Evolutionary conservation across 2,113 vertebrate genomes (phyloP).

Genomic region (Dunckerocampus dactyliophorus): DNA sequence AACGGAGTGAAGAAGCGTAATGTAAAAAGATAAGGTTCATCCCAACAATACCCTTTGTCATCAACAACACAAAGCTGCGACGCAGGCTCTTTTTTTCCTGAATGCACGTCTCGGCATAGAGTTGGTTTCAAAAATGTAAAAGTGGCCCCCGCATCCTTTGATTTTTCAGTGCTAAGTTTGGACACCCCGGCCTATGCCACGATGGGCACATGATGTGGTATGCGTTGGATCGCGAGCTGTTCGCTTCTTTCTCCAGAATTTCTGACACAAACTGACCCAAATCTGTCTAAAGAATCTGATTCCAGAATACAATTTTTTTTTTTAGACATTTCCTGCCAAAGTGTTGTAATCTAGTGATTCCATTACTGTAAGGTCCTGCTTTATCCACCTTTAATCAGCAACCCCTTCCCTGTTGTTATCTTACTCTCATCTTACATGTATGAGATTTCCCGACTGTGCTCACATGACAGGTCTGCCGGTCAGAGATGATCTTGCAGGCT

Average conservation of each 20-base stretch:
- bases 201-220: too few species aligned
- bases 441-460: slow-evolving; percentile 46
- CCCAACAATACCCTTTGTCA: too few species aligned
- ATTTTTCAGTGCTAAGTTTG: too few species aligned
- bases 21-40: too few species aligned
- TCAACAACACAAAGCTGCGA: too few species aligned
- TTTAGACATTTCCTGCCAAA: neutral
- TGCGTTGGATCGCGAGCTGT: neutral
- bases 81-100: too few species aligned
- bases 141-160: too few species aligned
- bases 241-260: neutral
- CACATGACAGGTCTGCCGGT: slow-evolving; percentile 49
- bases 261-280: neutral
- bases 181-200: too few species aligned
- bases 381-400: slow-evolving; percentile 28
- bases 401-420: slow-evolving; percentile 31
- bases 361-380: slow-evolving; percentile 8
- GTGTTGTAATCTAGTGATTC: neutral
- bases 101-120: too few species aligned
- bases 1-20: too few species aligned
- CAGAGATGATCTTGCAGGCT: slow-evolving; percentile 50
- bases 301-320: neutral
- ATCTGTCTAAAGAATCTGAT: neutral
- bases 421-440: slow-evolving; percentile 50
- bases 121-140: too few species aligned